A percentile compares a stretch with the other conserved stretches of the same genome.
Conservation (phyloP, 2,113 vertebrate species). For the Sterrhoptilus dennistouni region DNA sequence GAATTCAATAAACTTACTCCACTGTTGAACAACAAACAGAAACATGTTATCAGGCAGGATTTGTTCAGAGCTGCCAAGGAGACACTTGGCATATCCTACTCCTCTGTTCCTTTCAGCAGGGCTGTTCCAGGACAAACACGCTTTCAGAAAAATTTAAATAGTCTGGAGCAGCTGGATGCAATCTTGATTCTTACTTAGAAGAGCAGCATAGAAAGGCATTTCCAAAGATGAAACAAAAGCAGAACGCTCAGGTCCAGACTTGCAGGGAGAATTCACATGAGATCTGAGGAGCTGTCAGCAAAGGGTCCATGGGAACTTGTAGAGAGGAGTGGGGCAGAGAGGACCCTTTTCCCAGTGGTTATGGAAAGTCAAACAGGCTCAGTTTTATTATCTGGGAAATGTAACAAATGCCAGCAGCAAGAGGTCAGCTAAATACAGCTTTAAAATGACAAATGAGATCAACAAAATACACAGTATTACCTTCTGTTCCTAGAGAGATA, state of each 20-base stretch:
- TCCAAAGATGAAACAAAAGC: background rate
- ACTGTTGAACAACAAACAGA: constrained; percentile 17
- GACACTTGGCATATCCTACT: constrained; percentile 4
- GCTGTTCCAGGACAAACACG: constrained; percentile 27
- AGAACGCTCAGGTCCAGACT: background rate
- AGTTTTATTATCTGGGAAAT: background rate
- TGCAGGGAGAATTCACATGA: background rate
- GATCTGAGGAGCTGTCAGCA: background rate
- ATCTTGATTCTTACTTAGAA: constrained; percentile 20
- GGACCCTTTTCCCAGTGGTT: background rate
- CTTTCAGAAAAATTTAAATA: constrained; percentile 28
- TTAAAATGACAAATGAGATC: background rate
- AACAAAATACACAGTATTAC: background rate
- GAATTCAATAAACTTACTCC: constrained; percentile 2
- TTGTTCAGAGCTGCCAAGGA: constrained; percentile 25
- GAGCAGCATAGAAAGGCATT: background rate
- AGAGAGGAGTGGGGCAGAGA: background rate
- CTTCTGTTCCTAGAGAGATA: background rate
- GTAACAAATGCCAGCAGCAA: background rate
- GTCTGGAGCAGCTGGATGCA: constrained; percentile 42
- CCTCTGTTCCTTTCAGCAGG: background rate
- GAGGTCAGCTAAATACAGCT: background rate
- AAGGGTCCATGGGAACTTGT: background rate
- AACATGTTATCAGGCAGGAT: constrained; percentile 30
- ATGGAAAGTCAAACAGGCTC: background rate